phyloP scores from a whole-genome alignment of 2,888 invertebrate species.

The Lycaena phlaeas region DNA sequence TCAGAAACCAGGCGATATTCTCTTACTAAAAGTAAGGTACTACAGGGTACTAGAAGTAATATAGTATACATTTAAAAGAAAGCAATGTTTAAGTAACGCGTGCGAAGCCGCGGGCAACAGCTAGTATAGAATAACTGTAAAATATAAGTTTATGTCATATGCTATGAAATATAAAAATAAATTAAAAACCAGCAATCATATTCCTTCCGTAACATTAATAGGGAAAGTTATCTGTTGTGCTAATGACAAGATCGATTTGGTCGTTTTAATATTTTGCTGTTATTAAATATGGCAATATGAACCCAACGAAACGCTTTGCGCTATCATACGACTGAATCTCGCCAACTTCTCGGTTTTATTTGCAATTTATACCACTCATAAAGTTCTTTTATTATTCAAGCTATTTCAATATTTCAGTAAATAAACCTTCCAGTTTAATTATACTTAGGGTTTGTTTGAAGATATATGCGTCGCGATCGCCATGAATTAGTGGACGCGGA shows the following conservation, averaged over 20 bases:
- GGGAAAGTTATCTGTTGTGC: neutral
- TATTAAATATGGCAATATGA: constrained; percentile 9
- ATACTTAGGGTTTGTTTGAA: neutral
- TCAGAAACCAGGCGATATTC: too few relatives aligned
- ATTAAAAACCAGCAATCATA: too few relatives aligned
- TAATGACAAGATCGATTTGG: constrained; percentile 13
- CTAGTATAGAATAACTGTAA: too few relatives aligned
- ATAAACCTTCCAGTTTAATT: constrained; percentile 4
- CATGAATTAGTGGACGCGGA: neutral
- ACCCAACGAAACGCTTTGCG: constrained; percentile 8
- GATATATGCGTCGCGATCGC: neutral
- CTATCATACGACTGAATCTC: constrained; percentile 13
- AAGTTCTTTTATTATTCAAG: constrained; percentile 4
- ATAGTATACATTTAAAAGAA: too few relatives aligned
- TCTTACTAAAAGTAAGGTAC: too few relatives aligned
- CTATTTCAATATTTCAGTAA: constrained; percentile 1
- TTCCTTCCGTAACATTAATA: too few relatives aligned
- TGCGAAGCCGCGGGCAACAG: too few relatives aligned
- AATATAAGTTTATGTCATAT: too few relatives aligned
- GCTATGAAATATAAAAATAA: too few relatives aligned
- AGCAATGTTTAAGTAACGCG: too few relatives aligned
- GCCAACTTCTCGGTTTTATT: constrained; percentile 6
- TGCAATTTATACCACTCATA: constrained; percentile 4
- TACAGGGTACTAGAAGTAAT: too few relatives aligned
- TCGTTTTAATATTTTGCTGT: constrained; percentile 1